Percentiles rank a stretch among this genome's conserved stretches.
Evolutionary conservation across 2,797 vertebrate genomes (phyloP).

Genomic region (Myotis daubentonii): DNA sequence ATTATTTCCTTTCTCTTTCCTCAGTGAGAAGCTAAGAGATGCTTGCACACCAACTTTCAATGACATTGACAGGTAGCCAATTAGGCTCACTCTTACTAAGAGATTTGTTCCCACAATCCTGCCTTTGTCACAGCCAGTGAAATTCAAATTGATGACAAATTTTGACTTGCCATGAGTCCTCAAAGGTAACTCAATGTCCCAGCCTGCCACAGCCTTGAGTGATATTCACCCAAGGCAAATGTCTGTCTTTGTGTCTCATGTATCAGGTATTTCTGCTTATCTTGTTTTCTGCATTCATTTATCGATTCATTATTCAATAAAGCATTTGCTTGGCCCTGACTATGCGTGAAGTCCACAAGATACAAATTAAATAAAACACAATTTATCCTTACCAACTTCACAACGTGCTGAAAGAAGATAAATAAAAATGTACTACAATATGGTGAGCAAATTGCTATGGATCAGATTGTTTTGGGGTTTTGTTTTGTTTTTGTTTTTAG

Average conservation of each 20-base stretch:
- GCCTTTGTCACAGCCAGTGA: neutral
- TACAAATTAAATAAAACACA: constrained; percentile 27
- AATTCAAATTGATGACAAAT: constrained; percentile 25
- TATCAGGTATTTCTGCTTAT: neutral
- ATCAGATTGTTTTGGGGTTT: neutral
- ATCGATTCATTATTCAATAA: neutral
- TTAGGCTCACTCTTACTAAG: neutral
- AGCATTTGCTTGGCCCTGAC: neutral
- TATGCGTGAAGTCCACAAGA: neutral
- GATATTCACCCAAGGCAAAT: neutral
- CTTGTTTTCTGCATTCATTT: neutral
- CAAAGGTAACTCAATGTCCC: neutral
- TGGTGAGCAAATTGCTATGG: neutral
- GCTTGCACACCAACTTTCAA: neutral
- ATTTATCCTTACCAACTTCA: neutral
- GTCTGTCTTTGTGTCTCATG: neutral
- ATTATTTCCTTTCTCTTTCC: neutral
- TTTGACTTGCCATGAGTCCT: neutral
- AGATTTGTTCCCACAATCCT: neutral
- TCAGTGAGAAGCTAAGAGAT: neutral
- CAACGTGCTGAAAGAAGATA: neutral
- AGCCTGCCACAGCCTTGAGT: neutral
- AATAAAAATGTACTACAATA: neutral
- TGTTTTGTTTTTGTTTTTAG: neutral
- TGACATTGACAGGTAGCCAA: neutral